Evolutionary conservation across 1,140 invertebrate genomes (phyloP).

Genomic region (Micrasema longulum): DNA sequence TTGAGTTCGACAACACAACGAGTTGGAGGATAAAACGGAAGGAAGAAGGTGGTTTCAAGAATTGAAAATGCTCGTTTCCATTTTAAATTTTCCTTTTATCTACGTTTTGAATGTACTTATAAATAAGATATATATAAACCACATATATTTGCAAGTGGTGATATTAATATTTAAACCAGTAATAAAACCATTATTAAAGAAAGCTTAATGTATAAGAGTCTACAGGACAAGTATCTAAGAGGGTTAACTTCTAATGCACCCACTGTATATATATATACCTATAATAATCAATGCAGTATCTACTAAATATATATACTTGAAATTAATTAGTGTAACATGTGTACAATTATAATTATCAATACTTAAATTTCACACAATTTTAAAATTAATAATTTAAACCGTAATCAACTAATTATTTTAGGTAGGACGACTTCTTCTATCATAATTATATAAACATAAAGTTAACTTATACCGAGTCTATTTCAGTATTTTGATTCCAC

Average conservation of each 20-base stretch:
- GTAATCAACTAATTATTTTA: constrained; percentile 72
- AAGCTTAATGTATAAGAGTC: constrained; percentile 70
- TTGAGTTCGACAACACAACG: constrained; percentile 33
- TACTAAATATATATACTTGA: constrained; percentile 51
- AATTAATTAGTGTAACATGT: too few species aligned
- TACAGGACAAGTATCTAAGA: constrained; percentile 66
- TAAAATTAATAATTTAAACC: constrained; percentile 70
- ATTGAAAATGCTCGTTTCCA: constrained; percentile 69
- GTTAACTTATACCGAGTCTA: constrained; percentile 61
- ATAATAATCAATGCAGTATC: constrained; percentile 61
- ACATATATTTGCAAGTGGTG: constrained; percentile 71
- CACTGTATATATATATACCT: constrained; percentile 64
- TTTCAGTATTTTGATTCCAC: constrained; percentile 53
- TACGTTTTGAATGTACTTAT: constrained; percentile 70
- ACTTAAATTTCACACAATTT: constrained; percentile 58
- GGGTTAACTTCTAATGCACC: constrained; percentile 19
- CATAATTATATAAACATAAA: constrained; percentile 70
- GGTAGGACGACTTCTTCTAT: constrained; percentile 67
- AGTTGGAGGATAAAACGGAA: constrained; percentile 37
- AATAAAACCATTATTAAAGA: constrained; percentile 70
- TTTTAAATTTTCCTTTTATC: constrained; percentile 70
- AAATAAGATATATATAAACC: constrained; percentile 69
- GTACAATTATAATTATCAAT: constrained; percentile 57
- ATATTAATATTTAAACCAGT: constrained; percentile 70
- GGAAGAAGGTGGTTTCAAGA: constrained; percentile 47